Evolutionary conservation across 1,140 invertebrate species (phyloP).

Genomic region (Pogonomyrmex californicus): DNA sequence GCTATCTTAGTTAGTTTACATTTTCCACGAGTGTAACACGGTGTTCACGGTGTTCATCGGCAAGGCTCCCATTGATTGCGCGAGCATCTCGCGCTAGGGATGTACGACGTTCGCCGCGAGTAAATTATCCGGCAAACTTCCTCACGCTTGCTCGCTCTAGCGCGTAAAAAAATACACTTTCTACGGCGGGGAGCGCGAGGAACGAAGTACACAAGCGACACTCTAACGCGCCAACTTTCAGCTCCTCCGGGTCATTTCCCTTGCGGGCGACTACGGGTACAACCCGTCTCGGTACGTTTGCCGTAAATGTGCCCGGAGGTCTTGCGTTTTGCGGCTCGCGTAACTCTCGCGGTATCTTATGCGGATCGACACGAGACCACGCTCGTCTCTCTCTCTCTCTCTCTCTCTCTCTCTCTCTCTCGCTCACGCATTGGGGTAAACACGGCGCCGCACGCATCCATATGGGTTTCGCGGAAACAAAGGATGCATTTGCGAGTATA

Average conservation of each 20-base stretch:
- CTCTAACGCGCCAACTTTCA: conserved; percentile 54
- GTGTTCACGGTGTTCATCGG: not conserved
- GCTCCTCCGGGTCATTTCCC: conserved; percentile 39
- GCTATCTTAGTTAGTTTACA: conserved; percentile 8
- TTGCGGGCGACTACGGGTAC: conserved; percentile 5
- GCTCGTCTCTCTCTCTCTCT: conserved; percentile 6
- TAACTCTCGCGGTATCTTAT: conserved; percentile 51
- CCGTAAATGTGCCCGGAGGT: conserved; percentile 34
- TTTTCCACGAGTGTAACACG: conserved; percentile 14
- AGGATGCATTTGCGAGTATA: not conserved
- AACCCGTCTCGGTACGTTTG: conserved; percentile 48
- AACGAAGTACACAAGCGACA: conserved; percentile 18
- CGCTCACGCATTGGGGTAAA: conserved; percentile 44
- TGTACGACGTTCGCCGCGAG: not conserved
- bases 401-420: conserved; percentile 2
- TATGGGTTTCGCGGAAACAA: conserved; percentile 32
- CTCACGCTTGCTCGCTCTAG: conserved; percentile 8
- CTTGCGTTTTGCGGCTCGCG: conserved; percentile 55
- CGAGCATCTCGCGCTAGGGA: not conserved
- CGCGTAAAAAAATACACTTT: conserved; percentile 33
- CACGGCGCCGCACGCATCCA: conserved; percentile 4
- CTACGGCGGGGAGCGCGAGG: not conserved
- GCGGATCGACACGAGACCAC: conserved; percentile 36
- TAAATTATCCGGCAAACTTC: conserved; percentile 32
- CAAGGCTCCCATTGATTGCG: not conserved